phyloP scores from a whole-genome alignment of 2,888 invertebrate species.

The Chydorus sphaericus region DNA sequence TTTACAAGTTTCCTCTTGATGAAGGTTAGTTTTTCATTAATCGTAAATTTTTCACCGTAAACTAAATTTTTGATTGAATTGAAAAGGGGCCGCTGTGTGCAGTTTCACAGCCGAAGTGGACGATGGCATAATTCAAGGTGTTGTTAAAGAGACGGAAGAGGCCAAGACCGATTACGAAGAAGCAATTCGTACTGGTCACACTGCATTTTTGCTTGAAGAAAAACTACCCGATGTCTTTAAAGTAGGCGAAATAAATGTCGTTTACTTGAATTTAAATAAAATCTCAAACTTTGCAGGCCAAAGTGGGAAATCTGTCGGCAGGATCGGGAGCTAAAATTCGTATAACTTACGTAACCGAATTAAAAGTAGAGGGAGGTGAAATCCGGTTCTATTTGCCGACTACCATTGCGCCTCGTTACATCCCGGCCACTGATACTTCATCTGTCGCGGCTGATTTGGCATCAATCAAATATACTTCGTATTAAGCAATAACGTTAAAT shows the following conservation, averaged over 20 bases:
- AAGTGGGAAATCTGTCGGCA: slow-evolving; percentile 21
- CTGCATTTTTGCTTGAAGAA: slow-evolving; percentile 14
- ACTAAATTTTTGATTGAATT: not conserved
- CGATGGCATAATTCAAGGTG: slow-evolving; percentile 12
- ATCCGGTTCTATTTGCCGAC: slow-evolving; percentile 22
- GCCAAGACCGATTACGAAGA: slow-evolving; percentile 13
- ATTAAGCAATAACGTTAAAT: too few species aligned
- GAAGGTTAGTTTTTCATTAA: slow-evolving; percentile 11
- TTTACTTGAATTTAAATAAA: too few species aligned
- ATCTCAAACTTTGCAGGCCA: not conserved
- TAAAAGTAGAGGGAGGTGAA: slow-evolving; percentile 19
- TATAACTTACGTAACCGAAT: slow-evolving; percentile 21
- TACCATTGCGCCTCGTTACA: slow-evolving; percentile 22
- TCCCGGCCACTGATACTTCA: slow-evolving; percentile 18
- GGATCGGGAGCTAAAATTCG: slow-evolving; percentile 20
- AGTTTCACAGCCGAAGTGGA: slow-evolving; percentile 20
- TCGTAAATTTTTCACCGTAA: not conserved
- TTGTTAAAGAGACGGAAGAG: slow-evolving; percentile 14
- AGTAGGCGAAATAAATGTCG: too few species aligned
- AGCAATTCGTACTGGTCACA: slow-evolving; percentile 13
- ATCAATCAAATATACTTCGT: slow-evolving; percentile 17
- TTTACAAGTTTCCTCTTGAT: slow-evolving; percentile 21
- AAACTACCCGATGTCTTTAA: slow-evolving; percentile 15
- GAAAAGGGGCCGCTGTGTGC: slow-evolving; percentile 18
- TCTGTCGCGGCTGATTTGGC: slow-evolving; percentile 18